Evolutionary conservation across 2,113 vertebrate species (phyloP), one percentile per base, ranked within the genome.

Genomic region (Sisor rabdophorus): DNA sequence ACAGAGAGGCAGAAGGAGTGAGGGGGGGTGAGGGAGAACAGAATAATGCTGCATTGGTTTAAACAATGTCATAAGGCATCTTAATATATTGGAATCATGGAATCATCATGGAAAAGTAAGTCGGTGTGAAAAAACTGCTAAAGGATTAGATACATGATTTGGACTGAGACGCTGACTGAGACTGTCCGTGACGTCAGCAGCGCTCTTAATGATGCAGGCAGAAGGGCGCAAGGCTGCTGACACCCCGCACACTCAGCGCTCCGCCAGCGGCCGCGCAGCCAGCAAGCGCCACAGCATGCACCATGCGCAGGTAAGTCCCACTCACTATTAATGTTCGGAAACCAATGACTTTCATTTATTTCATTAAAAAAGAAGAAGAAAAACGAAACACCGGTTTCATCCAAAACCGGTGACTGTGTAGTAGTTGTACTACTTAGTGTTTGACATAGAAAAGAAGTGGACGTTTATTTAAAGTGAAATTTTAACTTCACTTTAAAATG

Each of bases 181-280:
- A 48, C 64, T 68, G 50, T 44, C 82, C 83, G 90, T 92, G 92
- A 93, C 88, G 89, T 81, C 83, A 86, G 85, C 59, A 76, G 82
- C 15, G 73, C 89, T 91, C 89, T 86, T 80, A 86, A 88, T 84
- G 85, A 76, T 76, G 28, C 83, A 79, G 87, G 80, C 73, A 77
- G 80, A 80, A 83, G 88, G 86, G 76, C 54, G 74, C 56, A 28
- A 61, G 77, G 63, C 65, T 68, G 44, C 81, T 73, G 69, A 73
- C 68, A 60, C 30, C 44, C 68, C 71, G 36, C 70, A 79, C 76
- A 75, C 67, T 79, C 67, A 72, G 58, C 50, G 65, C 71, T 81
- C 65, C 63, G 30, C 44, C 40, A 73, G 59, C 61, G 53, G 17
- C 22, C 59, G 48, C 58, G 77, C 72, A 79, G n/a, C 77, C 77